These are phyloP conservation scores for Trachymyrmex septentrionalis DNA, from an alignment of 1,140 invertebrate species.

Conservation along the genomic window DNA sequence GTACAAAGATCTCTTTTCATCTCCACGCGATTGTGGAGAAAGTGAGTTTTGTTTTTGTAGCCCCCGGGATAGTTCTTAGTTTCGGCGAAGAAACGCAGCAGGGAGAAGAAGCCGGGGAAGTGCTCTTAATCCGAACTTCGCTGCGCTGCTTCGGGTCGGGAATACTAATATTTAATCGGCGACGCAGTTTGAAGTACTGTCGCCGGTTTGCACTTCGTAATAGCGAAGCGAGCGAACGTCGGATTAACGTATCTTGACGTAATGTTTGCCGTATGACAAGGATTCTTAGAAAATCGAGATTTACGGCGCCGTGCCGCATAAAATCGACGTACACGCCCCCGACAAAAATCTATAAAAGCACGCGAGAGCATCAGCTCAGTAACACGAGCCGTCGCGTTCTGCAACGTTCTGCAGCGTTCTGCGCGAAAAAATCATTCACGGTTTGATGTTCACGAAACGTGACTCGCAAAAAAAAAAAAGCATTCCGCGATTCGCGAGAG, in stretches of 20 bases:
- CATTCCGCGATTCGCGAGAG: not conserved
- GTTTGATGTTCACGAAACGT: conserved; percentile 39
- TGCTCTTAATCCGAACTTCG: conserved; percentile 62
- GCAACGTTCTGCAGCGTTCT: not conserved
- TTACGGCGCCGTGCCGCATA: conserved; percentile 53
- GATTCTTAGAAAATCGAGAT: conserved; percentile 64
- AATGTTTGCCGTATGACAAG: conserved; percentile 60
- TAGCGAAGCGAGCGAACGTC: conserved; percentile 40
- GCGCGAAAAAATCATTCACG: conserved; percentile 44
- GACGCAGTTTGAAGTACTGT: conserved; percentile 60
- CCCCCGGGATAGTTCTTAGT: conserved; percentile 52
- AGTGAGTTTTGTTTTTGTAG: conserved; percentile 53
- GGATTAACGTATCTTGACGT: conserved; percentile 63
- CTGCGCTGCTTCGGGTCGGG: conserved; percentile 49
- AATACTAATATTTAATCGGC: conserved; percentile 65
- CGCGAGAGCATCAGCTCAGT: conserved; percentile 1
- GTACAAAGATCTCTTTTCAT: conserved; percentile 18
- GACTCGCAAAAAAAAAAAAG: not conserved
- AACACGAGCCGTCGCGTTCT: conserved; percentile 29
- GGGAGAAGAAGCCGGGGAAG: conserved; percentile 11
- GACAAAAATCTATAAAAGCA: conserved; percentile 56
- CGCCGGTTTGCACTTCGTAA: conserved; percentile 57
- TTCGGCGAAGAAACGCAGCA: conserved; percentile 39
- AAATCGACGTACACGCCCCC: conserved; percentile 51
- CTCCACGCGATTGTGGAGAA: conserved; percentile 28